Base-by-base conservation (phyloP, 64 coral and sea anemone species). In the Anthopleura sola region DNA sequence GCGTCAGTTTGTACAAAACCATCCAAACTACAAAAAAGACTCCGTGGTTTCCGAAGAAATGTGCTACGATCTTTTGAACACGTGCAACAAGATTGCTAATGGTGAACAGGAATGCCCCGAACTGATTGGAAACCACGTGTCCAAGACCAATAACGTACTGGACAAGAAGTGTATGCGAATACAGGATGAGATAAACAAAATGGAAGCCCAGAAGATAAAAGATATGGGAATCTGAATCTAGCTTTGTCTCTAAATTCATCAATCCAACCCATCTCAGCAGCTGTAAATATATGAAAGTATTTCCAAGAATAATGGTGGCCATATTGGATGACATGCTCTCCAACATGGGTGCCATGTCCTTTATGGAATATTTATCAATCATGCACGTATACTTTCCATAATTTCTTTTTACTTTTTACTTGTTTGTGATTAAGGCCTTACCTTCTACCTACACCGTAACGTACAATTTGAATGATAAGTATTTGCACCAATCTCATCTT, bases 11-110 rank as follows among this genome's bases (percentile, higher is more conserved):
- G 93, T 99, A 5, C 80, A 83, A 19, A 80, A 77, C 37, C 97
- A 99, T 37, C 90, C 97, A 9, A 93, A 92, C 1, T 99, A 99
- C 81, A 92, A 90, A 49, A 82, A 99, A 38, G 97, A 95, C 75
- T 99, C 97, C 1, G 87, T 99, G n/a, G 87, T 99, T 19, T 89
- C 68, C 34, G 97, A 99, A 28, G 68, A 55, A 37, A 99, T 99
- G 36, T 91, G 87, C 85, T 99, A 99, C 81, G 97, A 99, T 39
- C 93, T 99, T 2, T 69, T 99, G 68, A 92, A 84, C 64, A 92
- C 87, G 34, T 95, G 93, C 53, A 74, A 99, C 53, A 68, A 86
- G 23, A 92, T 99, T 5, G 90, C 86, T 31, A 89, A 85, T 29
- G 90, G 90, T 10, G 86, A 94, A 81, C 8, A 86, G 38, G 80